Evolutionary conservation across 2,113 vertebrate species (phyloP).

Genomic region (Lethenteron camtschaticum): DNA sequence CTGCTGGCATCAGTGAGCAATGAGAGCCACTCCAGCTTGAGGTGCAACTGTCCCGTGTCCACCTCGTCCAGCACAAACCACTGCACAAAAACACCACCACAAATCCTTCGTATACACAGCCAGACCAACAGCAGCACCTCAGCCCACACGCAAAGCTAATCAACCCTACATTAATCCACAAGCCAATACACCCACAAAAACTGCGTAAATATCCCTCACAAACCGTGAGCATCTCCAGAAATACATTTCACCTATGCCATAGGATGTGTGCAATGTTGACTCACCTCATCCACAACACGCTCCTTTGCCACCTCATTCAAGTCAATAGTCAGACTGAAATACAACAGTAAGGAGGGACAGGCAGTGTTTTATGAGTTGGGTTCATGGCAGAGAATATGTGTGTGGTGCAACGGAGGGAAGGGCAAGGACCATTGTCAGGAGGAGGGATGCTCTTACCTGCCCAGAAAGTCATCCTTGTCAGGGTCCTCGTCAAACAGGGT

Average conservation of each 20-base stretch:
- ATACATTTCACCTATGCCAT: too few relatives aligned
- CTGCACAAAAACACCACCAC: slow-evolving; percentile 20
- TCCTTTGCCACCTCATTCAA: slow-evolving; percentile 54
- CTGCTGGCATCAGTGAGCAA: slow-evolving; percentile 37
- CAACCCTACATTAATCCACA: too few relatives aligned
- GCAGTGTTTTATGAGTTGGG: slow-evolving; percentile 1
- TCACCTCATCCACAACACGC: slow-evolving; percentile 54
- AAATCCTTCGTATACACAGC: background rate
- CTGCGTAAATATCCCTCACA: too few relatives aligned
- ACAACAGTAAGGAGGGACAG: slow-evolving; percentile 4
- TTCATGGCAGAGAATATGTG: background rate
- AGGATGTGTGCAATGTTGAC: slow-evolving; percentile 9
- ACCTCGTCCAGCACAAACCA: slow-evolving; percentile 72
- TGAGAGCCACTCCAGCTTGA: slow-evolving; percentile 69
- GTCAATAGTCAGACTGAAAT: slow-evolving; percentile 43
- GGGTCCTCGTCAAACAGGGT: slow-evolving; percentile 72
- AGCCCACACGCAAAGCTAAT: too few relatives aligned
- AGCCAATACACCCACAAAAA: too few relatives aligned
- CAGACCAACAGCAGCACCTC: too few relatives aligned
- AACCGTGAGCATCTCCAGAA: too few relatives aligned
- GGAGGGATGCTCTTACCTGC: slow-evolving; percentile 30
- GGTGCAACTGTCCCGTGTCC: slow-evolving; percentile 50
- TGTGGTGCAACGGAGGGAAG: slow-evolving; percentile 6
- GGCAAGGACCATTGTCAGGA: background rate
- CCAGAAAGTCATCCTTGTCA: slow-evolving; percentile 75